phyloP scores from a whole-genome alignment of 2,888 invertebrate species.

The Agonopterix arenella region DNA sequence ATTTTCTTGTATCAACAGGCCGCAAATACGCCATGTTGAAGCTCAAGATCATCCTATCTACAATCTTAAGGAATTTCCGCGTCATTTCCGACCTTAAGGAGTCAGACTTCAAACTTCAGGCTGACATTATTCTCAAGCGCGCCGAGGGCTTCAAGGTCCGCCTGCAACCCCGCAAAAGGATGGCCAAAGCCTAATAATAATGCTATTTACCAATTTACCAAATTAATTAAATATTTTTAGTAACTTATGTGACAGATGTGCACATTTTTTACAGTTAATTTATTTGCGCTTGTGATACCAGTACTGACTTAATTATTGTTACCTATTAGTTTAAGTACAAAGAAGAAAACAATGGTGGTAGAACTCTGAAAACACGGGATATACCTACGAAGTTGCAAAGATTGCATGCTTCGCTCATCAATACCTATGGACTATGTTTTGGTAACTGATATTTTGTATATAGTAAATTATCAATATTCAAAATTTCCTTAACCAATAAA shows the following conservation, averaged over 20 bases:
- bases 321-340: slow-evolving; percentile 30
- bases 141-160: slow-evolving; percentile 86
- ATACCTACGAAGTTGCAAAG: slow-evolving; percentile 20
- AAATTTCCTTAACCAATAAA: slow-evolving; percentile 8
- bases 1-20: slow-evolving; percentile 53
- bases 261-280: slow-evolving; percentile 27
- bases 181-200: slow-evolving; percentile 45
- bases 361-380: slow-evolving; percentile 29
- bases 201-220: slow-evolving; percentile 7
- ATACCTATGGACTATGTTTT: slow-evolving; percentile 11
- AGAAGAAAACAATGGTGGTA: slow-evolving; percentile 42
- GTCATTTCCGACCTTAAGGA: slow-evolving; percentile 82
- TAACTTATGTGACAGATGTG: slow-evolving; percentile 24
- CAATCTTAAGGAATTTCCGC: slow-evolving; percentile 84
- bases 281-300: slow-evolving; percentile 37
- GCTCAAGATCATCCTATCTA: slow-evolving; percentile 85
- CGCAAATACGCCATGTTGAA: slow-evolving; percentile 90
- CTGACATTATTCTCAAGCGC: slow-evolving; percentile 86
- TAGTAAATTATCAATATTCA: slow-evolving; percentile 4
- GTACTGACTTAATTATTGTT: slow-evolving; percentile 49
- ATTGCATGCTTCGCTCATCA: slow-evolving; percentile 38
- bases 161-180: slow-evolving; percentile 79
- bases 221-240: slow-evolving; percentile 12
- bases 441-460: slow-evolving; percentile 1
- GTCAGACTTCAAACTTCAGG: slow-evolving; percentile 83